A percentile compares a stretch with the other conserved stretches of the same genome.
phyloP scores from a whole-genome alignment of 2,113 vertebrate genomes.

The Lanius ludovicianus region DNA sequence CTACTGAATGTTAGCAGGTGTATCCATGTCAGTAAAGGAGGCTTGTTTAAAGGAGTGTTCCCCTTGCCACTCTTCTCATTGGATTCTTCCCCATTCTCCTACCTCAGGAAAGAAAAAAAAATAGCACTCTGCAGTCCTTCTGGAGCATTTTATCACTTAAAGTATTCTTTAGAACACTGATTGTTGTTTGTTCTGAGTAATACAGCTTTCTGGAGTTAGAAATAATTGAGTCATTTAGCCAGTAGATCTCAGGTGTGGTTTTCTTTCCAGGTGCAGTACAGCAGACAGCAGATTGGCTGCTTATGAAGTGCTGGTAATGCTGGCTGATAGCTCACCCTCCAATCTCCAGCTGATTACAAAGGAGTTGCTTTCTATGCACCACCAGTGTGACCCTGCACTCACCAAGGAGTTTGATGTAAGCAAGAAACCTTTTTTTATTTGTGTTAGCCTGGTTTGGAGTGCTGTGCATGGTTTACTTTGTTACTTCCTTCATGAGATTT shows the following conservation, averaged over 20 bases:
- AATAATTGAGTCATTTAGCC: constrained; percentile 1
- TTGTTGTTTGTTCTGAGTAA: neutral
- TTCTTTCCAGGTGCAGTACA: constrained; percentile 88
- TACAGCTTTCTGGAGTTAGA: neutral
- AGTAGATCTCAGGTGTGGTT: neutral
- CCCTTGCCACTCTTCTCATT: neutral
- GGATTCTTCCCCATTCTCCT: neutral
- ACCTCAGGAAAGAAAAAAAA: neutral
- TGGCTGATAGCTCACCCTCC: constrained; percentile 93
- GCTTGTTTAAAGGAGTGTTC: neutral
- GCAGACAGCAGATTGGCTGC: constrained; percentile 94
- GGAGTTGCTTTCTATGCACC: constrained; percentile 96
- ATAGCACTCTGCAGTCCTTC: neutral
- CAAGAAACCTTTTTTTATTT: neutral
- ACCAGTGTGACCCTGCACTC: constrained; percentile 94
- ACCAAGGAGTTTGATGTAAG: constrained; percentile 98
- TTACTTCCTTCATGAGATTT: neutral
- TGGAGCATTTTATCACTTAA: neutral
- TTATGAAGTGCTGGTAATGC: constrained; percentile 96
- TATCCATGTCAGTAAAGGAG: neutral
- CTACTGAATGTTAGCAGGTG: neutral
- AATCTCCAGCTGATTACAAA: constrained; percentile 92
- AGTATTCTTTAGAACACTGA: neutral
- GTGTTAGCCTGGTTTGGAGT: neutral
- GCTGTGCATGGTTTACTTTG: neutral